A percentile compares a stretch with the other conserved stretches of the same genome.
Evolutionary conservation across 2,888 invertebrate genomes (phyloP).

Genomic region (Agrilus mali): DNA sequence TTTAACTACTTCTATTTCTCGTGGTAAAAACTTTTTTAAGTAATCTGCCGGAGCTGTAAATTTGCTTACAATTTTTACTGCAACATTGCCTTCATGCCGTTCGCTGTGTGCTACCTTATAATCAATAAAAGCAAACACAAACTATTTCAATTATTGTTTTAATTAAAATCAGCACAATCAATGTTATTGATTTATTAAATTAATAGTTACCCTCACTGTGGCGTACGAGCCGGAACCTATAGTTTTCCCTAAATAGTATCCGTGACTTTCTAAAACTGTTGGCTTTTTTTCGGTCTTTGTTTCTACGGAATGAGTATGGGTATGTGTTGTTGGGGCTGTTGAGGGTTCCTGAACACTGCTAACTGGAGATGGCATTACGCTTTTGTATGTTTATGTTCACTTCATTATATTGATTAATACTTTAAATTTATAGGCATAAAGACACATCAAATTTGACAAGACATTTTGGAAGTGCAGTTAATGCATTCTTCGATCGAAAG

Average conservation of each 20-base stretch:
- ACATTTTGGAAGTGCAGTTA: no score
- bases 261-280: slow-evolving; percentile 63
- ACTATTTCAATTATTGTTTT: slow-evolving; percentile 12
- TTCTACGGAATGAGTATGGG: slow-evolving; percentile 13
- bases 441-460: no score
- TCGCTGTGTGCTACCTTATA: slow-evolving; percentile 59
- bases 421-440: no score
- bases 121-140: slow-evolving; percentile 20
- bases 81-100: slow-evolving; percentile 59
- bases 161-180: not conserved
- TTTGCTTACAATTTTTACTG: slow-evolving; percentile 74
- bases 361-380: slow-evolving; percentile 26
- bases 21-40: slow-evolving; percentile 64
- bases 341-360: slow-evolving; percentile 24
- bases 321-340: slow-evolving; percentile 14
- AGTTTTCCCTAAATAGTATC: slow-evolving; percentile 59
- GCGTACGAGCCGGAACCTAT: slow-evolving; percentile 77
- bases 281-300: slow-evolving; percentile 27
- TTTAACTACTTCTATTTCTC: slow-evolving; percentile 75
- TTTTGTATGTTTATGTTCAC: slow-evolving; percentile 6
- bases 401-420: slow-evolving; percentile 6
- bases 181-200: slow-evolving; percentile 2
- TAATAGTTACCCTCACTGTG: slow-evolving; percentile 52
- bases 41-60: slow-evolving; percentile 72
- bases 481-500: no score